These are phyloP conservation scores for Ciconia boyciana DNA, from an alignment of 2,113 vertebrate genomes.

Conservation along the genomic window DNA sequence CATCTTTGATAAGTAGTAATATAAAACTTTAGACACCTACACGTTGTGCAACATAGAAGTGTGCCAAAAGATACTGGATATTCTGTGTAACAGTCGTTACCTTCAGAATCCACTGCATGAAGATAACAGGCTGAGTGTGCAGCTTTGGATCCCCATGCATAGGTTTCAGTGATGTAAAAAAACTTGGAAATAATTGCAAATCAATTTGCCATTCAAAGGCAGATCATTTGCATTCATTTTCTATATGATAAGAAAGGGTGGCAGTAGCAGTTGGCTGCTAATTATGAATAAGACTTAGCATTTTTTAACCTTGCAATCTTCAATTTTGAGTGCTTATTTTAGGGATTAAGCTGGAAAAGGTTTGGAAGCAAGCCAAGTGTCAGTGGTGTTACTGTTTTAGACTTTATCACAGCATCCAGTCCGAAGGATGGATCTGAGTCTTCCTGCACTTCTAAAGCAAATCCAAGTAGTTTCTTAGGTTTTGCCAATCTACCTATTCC, in stretches of 20 bases:
- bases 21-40: neutral
- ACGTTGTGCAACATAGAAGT: neutral
- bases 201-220: conserved; percentile 8
- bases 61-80: neutral
- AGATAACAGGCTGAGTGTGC: neutral
- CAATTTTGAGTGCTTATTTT: conserved; percentile 27
- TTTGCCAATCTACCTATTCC: neutral
- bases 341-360: conserved; percentile 1
- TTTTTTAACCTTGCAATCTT: conserved; percentile 11
- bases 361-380: conserved; percentile 14
- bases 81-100: neutral
- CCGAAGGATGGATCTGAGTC: neutral
- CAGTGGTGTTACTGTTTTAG: neutral
- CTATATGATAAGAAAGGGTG: neutral
- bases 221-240: conserved; percentile 1
- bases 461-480: neutral
- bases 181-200: neutral
- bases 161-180: neutral
- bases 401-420: neutral
- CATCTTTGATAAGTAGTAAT: neutral
- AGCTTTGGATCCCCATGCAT: neutral
- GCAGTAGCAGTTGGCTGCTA: neutral
- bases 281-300: neutral
- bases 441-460: neutral
- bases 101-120: neutral